Percentiles rank a stretch among this genome's conserved stretches.
These are phyloP conservation scores for Bombycilla garrulus DNA, from an alignment of 2,113 vertebrate species.

Conservation along the genomic window DNA sequence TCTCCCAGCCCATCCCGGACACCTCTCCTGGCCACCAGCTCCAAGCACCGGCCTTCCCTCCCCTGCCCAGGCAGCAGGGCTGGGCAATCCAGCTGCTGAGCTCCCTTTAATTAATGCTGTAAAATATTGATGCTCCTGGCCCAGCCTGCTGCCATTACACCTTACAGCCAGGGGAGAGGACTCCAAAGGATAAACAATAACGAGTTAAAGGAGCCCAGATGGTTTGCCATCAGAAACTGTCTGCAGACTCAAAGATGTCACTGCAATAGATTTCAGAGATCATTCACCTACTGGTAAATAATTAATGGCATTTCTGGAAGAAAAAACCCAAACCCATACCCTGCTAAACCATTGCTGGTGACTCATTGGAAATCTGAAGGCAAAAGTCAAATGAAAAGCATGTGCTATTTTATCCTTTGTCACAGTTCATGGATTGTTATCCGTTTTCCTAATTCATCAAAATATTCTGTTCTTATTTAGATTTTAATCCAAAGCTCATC, in stretches of 20 bases:
- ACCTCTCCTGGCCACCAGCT: rapidly evolving
- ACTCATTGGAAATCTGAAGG: slow-evolving; percentile 1
- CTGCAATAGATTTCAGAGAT: slow-evolving; percentile 60
- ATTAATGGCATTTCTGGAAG: slow-evolving; percentile 66
- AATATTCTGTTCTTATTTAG: not conserved
- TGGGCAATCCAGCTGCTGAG: not conserved
- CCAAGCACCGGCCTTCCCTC: not conserved
- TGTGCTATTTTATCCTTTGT: not conserved
- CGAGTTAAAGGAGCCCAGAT: slow-evolving; percentile 62
- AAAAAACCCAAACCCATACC: not conserved
- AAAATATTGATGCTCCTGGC: slow-evolving; percentile 81
- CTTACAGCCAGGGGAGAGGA: slow-evolving; percentile 46
- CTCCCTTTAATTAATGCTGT: slow-evolving; percentile 71
- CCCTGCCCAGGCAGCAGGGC: not conserved
- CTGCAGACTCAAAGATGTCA: slow-evolving; percentile 57
- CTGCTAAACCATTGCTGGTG: slow-evolving; percentile 24
- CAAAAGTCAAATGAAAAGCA: not conserved
- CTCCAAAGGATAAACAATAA: slow-evolving; percentile 65
- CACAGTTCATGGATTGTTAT: not conserved
- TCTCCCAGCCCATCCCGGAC: not conserved
- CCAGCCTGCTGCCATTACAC: slow-evolving; percentile 61
- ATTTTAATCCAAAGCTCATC: not conserved
- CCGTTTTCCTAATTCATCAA: not conserved
- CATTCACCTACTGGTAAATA: slow-evolving; percentile 64
- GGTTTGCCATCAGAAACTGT: slow-evolving; percentile 66